Conservation (phyloP, 2,113 vertebrate species). For the Alouatta palliata region DNA sequence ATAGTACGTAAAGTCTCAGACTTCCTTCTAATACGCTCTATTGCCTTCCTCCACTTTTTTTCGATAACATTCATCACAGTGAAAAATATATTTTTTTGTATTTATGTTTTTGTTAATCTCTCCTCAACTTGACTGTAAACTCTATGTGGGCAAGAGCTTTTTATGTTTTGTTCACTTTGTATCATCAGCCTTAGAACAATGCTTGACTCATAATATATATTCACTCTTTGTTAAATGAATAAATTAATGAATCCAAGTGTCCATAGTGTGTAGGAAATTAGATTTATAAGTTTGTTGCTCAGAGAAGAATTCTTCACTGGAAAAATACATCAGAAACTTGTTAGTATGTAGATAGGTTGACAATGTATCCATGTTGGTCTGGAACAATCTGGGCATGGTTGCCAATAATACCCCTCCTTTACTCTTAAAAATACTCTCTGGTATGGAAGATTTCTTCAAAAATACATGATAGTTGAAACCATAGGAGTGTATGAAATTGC, state of each 20-base stretch:
- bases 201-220: background rate
- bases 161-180: background rate
- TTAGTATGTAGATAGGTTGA: background rate
- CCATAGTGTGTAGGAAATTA: background rate
- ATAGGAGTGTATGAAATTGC: background rate
- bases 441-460: background rate
- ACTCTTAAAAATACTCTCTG: background rate
- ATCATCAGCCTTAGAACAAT: background rate
- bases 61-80: background rate
- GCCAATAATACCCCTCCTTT: background rate
- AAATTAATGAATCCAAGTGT: background rate
- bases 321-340: background rate
- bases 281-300: background rate
- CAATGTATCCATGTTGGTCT: background rate
- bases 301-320: background rate
- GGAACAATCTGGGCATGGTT: background rate
- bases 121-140: background rate
- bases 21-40: background rate
- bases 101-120: background rate
- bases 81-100: background rate
- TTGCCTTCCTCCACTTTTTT: background rate
- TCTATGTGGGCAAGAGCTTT: background rate
- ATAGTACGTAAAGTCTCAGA: background rate
- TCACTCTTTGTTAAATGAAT: background rate
- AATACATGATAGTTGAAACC: background rate